Percentiles rank a stretch among this genome's conserved stretches.
Evolutionary conservation across 2,888 invertebrate species (phyloP).

Genomic region (Phengaris alcon): DNA sequence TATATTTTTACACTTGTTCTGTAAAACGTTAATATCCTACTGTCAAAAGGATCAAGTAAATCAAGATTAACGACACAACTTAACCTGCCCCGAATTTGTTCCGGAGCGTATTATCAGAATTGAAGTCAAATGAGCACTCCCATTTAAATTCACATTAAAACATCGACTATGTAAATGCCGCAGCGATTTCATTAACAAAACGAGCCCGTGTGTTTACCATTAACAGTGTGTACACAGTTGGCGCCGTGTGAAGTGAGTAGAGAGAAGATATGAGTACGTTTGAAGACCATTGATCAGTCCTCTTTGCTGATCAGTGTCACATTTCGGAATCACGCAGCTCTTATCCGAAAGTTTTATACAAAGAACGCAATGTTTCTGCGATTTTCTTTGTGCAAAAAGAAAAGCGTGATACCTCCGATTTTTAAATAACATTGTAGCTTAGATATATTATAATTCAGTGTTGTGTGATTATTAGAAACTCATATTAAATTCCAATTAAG

Average conservation of each 20-base stretch:
- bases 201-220: conserved; percentile 44
- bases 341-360: too few species aligned
- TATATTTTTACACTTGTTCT: too few species aligned
- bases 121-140: conserved; percentile 22
- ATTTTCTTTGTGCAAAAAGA: too few species aligned
- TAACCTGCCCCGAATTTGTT: conserved; percentile 24
- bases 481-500: too few species aligned
- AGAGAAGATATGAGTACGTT: neutral
- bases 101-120: conserved; percentile 21
- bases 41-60: conserved; percentile 1
- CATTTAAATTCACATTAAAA: conserved; percentile 30
- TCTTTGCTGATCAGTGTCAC: neutral
- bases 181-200: conserved; percentile 30
- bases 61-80: conserved; percentile 28
- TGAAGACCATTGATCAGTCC: neutral
- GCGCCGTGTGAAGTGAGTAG: neutral
- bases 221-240: conserved; percentile 33
- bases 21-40: neutral
- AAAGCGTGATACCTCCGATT: too few species aligned
- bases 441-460: too few species aligned
- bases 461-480: too few species aligned
- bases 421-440: too few species aligned
- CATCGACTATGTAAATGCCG: conserved; percentile 24
- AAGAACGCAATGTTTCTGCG: too few species aligned
- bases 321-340: neutral